A percentile compares a stretch with the other conserved stretches of the same genome.
phyloP scores from a whole-genome alignment of 2,888 invertebrate genomes.

The Azorinus chamasolen region DNA sequence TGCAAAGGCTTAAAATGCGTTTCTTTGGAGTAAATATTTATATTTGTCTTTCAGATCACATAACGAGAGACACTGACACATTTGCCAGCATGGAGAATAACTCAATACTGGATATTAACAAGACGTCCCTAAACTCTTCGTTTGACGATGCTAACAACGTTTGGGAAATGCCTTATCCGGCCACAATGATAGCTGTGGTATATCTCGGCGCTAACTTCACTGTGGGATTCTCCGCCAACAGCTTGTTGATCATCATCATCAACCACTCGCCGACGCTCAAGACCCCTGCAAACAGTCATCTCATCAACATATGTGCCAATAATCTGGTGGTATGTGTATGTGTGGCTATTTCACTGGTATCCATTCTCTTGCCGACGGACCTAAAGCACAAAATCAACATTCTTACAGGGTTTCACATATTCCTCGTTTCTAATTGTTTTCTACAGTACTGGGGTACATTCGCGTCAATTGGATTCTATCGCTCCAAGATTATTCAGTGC shows the following conservation, averaged over 20 bases:
- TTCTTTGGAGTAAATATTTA: no score
- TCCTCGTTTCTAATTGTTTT: slow-evolving; percentile 76
- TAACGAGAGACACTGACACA: no score
- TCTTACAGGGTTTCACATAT: slow-evolving; percentile 77
- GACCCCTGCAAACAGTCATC: slow-evolving; percentile 83
- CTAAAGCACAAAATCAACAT: slow-evolving; percentile 49
- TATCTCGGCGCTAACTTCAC: slow-evolving; percentile 35
- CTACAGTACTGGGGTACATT: slow-evolving; percentile 83
- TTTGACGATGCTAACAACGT: not conserved
- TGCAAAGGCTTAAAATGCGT: no score
- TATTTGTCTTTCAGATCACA: no score
- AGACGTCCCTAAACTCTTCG: no score
- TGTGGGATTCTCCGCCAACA: slow-evolving; percentile 48
- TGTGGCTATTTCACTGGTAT: slow-evolving; percentile 75
- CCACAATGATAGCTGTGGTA: slow-evolving; percentile 31
- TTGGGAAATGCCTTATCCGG: slow-evolving; percentile 40
- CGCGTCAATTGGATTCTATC: slow-evolving; percentile 81
- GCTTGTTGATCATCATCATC: slow-evolving; percentile 78
- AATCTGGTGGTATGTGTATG: slow-evolving; percentile 76
- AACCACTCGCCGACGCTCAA: slow-evolving; percentile 80
- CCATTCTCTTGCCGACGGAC: slow-evolving; percentile 61
- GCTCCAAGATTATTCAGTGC: slow-evolving; percentile 76
- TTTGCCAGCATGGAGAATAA: no score
- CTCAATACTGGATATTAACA: no score
- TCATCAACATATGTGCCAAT: slow-evolving; percentile 82